phyloP scores from a whole-genome alignment of 2,113 vertebrate species.

The Zosterops borbonicus region DNA sequence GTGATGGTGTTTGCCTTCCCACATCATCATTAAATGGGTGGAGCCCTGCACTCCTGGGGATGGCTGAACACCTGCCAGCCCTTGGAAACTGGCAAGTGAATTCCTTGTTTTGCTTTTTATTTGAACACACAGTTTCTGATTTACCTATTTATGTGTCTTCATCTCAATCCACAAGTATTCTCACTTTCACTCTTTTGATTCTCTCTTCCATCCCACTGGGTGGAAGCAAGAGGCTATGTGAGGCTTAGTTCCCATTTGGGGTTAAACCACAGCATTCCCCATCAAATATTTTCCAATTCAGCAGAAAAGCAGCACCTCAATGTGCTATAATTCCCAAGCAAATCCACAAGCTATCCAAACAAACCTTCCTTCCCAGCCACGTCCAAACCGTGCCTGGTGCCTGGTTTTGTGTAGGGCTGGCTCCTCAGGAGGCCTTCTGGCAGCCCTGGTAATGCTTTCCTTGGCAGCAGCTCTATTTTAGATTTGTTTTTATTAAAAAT shows the following conservation, averaged over 20 bases:
- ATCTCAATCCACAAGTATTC: not conserved
- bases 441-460: constrained; percentile 9
- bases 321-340: not conserved
- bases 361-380: not conserved
- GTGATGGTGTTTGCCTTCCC: not conserved
- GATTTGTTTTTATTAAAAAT: constrained; percentile 27
- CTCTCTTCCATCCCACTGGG: not conserved
- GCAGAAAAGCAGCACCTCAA: not conserved
- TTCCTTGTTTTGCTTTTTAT: not conserved
- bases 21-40: too few species aligned
- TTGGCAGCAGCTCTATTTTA: constrained; percentile 41
- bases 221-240: not conserved
- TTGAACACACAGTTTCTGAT: not conserved
- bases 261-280: not conserved
- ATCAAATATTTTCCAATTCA: not conserved
- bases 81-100: not conserved
- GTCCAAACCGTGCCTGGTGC: not conserved
- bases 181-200: not conserved
- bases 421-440: not conserved
- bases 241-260: not conserved
- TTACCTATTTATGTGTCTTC: not conserved
- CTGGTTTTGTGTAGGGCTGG: constrained; percentile 1
- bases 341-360: not conserved
- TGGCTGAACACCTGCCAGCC: not conserved
- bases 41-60: not conserved